Base-by-base conservation (phyloP, 2,797 vertebrate genomes). In the Argentina silus region DNA sequence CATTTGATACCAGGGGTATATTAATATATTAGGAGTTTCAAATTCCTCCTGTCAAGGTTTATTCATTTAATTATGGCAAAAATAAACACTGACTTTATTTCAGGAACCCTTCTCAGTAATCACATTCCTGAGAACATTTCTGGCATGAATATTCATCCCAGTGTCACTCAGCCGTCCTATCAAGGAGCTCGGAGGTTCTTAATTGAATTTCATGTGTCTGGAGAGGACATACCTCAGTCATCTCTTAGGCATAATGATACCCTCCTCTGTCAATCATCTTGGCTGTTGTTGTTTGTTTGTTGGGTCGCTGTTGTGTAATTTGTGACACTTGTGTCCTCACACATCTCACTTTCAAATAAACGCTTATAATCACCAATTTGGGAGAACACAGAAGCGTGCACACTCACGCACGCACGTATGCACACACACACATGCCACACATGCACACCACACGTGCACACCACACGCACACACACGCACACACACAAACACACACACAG, bases 241-340 rank as follows among this genome's bases (percentile, higher is more conserved):
- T 15, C 50, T 51, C 50, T 15, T 14, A 12, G 15, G 21, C 57
- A 60, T 60, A 60, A 60, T 27, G 19, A 60, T 23, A 17, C 57
- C 57, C 19, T 51, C 19, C 19, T 19, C 57, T 60, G 57, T 60
- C 57, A 60, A 60, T 60, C 57, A 60, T 60, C 57, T 60, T 7
- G 1, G 17, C 21, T 59, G 17, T 59, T 21, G 57, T 36, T 21
- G 21, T 4, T 60, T 60, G 57, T 21, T 27, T 60, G 57, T 36
- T 60, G 23, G 21, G 21, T 14, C 21, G 21, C 8, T 27, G 9
- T 61, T 8, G 15, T 51, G 7, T 51, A 3, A 51, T 51, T 51
- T 15, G 11, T 51, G 3, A 12, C 11, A 51, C 15, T 51, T 51
- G 50, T 14, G 11, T 51, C 50, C 50, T 9, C 15, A 51, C 50